These are phyloP conservation scores for Gadus macrocephalus DNA, from an alignment of 2,113 vertebrate species.

Conservation along the genomic window DNA sequence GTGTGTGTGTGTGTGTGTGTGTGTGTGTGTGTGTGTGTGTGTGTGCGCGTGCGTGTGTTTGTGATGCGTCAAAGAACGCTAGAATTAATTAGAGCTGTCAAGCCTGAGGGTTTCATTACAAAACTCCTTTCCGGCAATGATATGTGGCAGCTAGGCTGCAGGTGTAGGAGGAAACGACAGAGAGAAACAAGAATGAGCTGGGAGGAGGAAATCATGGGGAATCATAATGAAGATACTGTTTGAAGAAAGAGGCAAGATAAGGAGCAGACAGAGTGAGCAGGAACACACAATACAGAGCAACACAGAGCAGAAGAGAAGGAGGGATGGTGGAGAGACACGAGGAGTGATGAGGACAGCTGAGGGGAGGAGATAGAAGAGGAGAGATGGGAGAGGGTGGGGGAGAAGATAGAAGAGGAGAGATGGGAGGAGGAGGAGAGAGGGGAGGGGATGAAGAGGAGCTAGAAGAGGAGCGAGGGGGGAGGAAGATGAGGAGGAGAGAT, in stretches of 20 bases:
- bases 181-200: neutral
- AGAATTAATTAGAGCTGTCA: conserved; percentile 39
- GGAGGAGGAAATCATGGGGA: neutral
- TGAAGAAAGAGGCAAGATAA: neutral
- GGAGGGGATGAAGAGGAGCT: neutral
- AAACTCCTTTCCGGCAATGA: conserved; percentile 40
- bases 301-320: neutral
- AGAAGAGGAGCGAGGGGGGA: neutral
- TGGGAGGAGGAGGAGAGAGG: neutral
- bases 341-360: conserved; percentile 38
- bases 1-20: no score
- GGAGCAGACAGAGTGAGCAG: neutral
- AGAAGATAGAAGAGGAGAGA: neutral
- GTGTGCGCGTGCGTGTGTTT: conserved; percentile 6
- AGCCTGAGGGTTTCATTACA: conserved; percentile 29
- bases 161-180: neutral
- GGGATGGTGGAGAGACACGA: neutral
- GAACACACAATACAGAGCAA: neutral
- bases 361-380: neutral
- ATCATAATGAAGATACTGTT: neutral
- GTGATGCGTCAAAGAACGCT: neutral
- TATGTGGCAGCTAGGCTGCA: neutral
- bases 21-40: neutral
- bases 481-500: neutral
- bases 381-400: neutral